These are phyloP conservation scores for Leuciscus idus DNA, from an alignment of 2,113 vertebrate species.

Conservation along the genomic window DNA sequence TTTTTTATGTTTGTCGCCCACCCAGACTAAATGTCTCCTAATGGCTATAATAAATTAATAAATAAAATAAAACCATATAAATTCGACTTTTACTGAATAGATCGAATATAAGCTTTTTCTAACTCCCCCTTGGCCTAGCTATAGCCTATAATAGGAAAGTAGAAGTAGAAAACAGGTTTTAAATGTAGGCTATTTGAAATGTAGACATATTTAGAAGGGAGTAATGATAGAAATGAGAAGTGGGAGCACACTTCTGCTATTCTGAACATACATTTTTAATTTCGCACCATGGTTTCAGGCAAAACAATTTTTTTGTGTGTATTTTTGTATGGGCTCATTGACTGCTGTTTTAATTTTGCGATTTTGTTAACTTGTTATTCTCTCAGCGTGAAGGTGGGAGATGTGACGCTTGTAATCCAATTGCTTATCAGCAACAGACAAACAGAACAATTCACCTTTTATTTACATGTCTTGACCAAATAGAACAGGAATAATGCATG, in stretches of 20 bases:
- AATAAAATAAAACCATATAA: background rate
- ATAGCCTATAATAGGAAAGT: background rate
- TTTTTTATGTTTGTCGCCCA: too few relatives aligned
- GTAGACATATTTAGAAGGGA: background rate
- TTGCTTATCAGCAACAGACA: constrained; percentile 46
- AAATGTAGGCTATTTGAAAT: background rate
- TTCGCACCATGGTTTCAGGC: background rate
- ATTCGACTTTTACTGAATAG: background rate
- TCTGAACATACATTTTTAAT: background rate
- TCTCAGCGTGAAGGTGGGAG: constrained; percentile 44
- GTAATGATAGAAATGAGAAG: background rate
- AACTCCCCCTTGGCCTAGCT: too few relatives aligned
- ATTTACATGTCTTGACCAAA: constrained; percentile 12
- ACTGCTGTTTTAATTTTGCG: background rate
- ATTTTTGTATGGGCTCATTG: background rate
- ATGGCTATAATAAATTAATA: background rate
- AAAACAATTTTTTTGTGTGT: too few relatives aligned
- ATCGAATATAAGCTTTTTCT: background rate
- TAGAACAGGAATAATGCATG: background rate
- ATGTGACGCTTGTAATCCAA: constrained; percentile 50
- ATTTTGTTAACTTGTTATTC: background rate
- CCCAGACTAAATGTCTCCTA: background rate
- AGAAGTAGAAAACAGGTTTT: background rate
- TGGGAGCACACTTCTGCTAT: background rate
- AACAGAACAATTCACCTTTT: constrained; percentile 58